Conservation (phyloP, 2,113 vertebrate genomes). For the Thryonomys swinderianus region DNA sequence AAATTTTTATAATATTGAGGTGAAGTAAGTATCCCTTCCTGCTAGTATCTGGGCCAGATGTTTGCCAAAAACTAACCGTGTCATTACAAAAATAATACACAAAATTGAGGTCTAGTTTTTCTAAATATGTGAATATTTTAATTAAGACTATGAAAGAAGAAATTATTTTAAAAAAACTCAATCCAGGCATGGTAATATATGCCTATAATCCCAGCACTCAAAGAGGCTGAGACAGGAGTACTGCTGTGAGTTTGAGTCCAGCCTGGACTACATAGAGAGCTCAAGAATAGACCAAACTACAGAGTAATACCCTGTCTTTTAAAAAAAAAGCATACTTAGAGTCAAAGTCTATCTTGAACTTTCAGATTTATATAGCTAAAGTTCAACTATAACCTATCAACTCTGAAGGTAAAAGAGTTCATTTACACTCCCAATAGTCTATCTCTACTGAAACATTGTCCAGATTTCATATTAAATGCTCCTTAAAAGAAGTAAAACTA, state of each 20-base stretch:
- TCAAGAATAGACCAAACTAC: neutral
- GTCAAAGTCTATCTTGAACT: neutral
- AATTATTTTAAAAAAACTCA: conserved; percentile 14
- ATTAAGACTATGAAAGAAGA: conserved; percentile 43
- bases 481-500: conserved; percentile 15
- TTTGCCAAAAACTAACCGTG: neutral
- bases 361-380: conserved; percentile 11
- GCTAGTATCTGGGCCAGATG: neutral
- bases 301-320: neutral
- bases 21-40: conserved; percentile 28
- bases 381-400: conserved; percentile 6
- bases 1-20: conserved; percentile 42
- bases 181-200: neutral
- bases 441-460: neutral
- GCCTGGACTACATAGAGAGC: neutral
- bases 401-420: conserved; percentile 37
- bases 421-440: neutral
- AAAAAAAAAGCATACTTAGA: conserved; percentile 13
- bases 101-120: conserved; percentile 9
- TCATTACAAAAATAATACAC: conserved; percentile 18
- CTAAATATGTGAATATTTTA: neutral
- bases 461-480: neutral
- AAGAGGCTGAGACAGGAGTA: neutral
- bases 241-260: neutral
- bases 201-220: neutral